These are phyloP conservation scores for Euschistus heros DNA, from an alignment of 1,140 invertebrate species.

Conservation along the genomic window DNA sequence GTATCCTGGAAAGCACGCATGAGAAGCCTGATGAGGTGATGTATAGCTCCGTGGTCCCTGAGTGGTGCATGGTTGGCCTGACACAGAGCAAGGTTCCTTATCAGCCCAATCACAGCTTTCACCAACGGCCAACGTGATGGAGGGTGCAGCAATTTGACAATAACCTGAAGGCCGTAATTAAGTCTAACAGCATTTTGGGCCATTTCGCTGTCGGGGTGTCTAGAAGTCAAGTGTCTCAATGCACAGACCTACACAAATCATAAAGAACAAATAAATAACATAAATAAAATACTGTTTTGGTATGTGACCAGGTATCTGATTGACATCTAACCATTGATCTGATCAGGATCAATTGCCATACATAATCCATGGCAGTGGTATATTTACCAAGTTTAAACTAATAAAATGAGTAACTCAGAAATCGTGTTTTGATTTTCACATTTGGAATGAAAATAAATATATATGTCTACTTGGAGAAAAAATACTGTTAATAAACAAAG, in stretches of 20 bases:
- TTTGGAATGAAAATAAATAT: too few relatives aligned
- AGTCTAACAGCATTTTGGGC: constrained; percentile 92
- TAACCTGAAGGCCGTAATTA: constrained; percentile 85
- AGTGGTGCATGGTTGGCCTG: constrained; percentile 89
- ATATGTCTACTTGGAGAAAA: too few relatives aligned
- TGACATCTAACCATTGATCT: too few relatives aligned
- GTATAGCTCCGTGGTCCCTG: constrained; percentile 87
- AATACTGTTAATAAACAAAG: too few relatives aligned
- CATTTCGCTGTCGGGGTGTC: constrained; percentile 89
- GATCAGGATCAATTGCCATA: too few relatives aligned
- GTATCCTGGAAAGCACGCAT: constrained; percentile 87
- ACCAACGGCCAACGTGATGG: constrained; percentile 88
- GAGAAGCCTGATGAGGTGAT: constrained; percentile 82
- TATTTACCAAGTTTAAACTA: too few relatives aligned
- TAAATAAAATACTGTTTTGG: too few relatives aligned
- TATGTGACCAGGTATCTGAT: too few relatives aligned
- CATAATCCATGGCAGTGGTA: too few relatives aligned
- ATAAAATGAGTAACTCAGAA: too few relatives aligned
- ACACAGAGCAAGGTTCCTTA: constrained; percentile 91
- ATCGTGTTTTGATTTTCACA: too few relatives aligned
- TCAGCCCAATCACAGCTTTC: constrained; percentile 91
- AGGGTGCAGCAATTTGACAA: constrained; percentile 92
- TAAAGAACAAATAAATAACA: too few relatives aligned
- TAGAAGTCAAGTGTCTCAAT: constrained; percentile 86
- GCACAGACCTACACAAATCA: constrained; percentile 58